These are phyloP conservation scores for Oxygymnocypris stewartii DNA, from an alignment of 2,113 vertebrate species.

Conservation along the genomic window DNA sequence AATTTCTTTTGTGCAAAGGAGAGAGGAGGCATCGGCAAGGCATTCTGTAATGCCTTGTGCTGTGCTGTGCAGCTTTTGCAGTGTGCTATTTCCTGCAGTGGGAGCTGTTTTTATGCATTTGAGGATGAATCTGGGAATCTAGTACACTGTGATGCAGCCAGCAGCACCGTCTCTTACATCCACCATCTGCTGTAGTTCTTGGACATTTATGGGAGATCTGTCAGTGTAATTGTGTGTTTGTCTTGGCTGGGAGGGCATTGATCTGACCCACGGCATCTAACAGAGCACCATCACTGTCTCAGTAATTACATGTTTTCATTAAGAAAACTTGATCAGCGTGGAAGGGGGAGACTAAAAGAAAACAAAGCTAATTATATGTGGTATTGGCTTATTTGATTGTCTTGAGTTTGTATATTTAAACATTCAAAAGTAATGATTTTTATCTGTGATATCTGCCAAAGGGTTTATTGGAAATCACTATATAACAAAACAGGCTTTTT, in stretches of 20 bases:
- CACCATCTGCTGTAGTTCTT: constrained; percentile 32
- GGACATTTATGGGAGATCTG: constrained; percentile 27
- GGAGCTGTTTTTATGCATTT: constrained; percentile 35
- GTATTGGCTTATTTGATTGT: background rate
- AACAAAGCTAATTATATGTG: constrained; percentile 6
- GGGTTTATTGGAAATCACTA: constrained; percentile 1
- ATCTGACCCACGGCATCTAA: constrained; percentile 27
- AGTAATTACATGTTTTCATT: constrained; percentile 38
- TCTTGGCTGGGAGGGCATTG: constrained; percentile 36
- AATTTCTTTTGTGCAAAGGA: constrained; percentile 33
- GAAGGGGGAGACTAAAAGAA: background rate
- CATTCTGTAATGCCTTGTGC: constrained; percentile 8
- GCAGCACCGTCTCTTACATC: constrained; percentile 12
- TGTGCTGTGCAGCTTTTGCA: constrained; percentile 35
- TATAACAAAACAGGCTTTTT: background rate
- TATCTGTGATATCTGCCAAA: background rate
- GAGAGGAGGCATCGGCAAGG: background rate
- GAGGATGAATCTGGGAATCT: constrained; percentile 31
- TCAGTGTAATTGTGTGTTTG: constrained; percentile 41
- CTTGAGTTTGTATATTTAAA: background rate
- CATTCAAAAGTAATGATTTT: background rate
- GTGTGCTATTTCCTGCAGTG: constrained; percentile 38
- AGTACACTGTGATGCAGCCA: constrained; percentile 23
- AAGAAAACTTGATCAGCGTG: constrained; percentile 11
- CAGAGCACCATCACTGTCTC: background rate